Evolutionary conservation across 2,113 vertebrate species (phyloP), one percentile per base, ranked within the genome.

Genomic region (Carassius auratus): DNA sequence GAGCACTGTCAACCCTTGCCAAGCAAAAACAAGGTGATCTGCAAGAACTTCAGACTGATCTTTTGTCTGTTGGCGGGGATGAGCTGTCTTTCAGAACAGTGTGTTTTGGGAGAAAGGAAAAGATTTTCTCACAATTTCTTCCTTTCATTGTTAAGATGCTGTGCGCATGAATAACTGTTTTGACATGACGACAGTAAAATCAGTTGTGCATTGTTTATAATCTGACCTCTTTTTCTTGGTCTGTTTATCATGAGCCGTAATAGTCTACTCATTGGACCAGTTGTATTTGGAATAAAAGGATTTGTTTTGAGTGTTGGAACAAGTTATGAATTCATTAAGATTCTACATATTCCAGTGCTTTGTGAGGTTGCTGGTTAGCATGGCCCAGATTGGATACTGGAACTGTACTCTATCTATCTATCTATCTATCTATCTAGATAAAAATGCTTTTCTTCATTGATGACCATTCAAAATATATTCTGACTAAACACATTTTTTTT

Each of bases 1-100:
- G 95, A 94, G 93, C 75, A 88, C 83, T 86, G 85, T 95, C 95
- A 95, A 92, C 94, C 95, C 14, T 95, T 94, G 93, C 96, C 95
- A 96, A 96, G 95, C 92, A 95, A 94, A 94, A 88, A 89, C 81
- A 89, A 90, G 89, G 77, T 69, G 84, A 87, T 87, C 86, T 88
- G 84, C 62, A 89, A 90, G 89, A 87, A 87, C 86, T 90, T 59
- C 66, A 77, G 33, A 19, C 73, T 73, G 42, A 85, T 86, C 81
- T 80, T 86, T 80, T 86, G 84, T 88, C 74, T 86, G 23, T 52
- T 68, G 75, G 64, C 33, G 45, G 80, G 33, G 69, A 68, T 30
- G 42, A 85, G 75, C 64, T 57, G 80, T n/a, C 17, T 57, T 83
- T 74, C 23, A 66, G 50, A 59, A 57, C 17, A 52, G 42, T 64